A percentile compares a stretch with the other conserved stretches of the same genome.
Evolutionary conservation across 2,888 invertebrate species (phyloP).

Genomic region (Diloba caeruleocephala): DNA sequence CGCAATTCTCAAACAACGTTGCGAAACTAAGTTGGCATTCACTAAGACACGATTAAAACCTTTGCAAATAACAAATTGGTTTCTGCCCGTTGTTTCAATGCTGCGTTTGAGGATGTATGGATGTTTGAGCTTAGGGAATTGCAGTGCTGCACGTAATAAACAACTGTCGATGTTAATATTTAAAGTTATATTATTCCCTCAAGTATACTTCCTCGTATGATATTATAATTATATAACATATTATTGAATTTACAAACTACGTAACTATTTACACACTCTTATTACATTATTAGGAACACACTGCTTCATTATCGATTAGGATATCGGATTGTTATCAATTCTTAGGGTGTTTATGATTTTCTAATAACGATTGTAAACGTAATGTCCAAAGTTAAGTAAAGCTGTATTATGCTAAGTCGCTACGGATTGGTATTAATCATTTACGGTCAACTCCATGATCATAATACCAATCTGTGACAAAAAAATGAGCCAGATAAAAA

Average conservation of each 20-base stretch:
- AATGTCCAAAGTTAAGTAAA: background rate
- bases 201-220: too few species aligned
- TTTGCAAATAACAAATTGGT: too few species aligned
- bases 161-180: too few species aligned
- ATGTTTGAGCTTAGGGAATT: too few species aligned
- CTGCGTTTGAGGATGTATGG: too few species aligned
- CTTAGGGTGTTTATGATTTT: background rate
- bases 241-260: slow-evolving; percentile 36
- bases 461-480: background rate
- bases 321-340: background rate
- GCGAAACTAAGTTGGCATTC: too few species aligned
- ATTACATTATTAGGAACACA: slow-evolving; percentile 30
- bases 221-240: slow-evolving; percentile 19
- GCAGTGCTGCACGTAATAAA: too few species aligned
- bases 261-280: slow-evolving; percentile 44
- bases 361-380: background rate
- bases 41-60: too few species aligned
- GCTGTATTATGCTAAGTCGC: background rate
- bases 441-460: background rate
- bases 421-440: slow-evolving; percentile 7
- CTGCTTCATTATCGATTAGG: slow-evolving; percentile 10
- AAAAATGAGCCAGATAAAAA: too few species aligned
- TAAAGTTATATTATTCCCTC: too few species aligned
- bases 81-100: too few species aligned
- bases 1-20: too few species aligned